Conservation (phyloP, 2,113 vertebrate species). For the Meles meles region DNA sequence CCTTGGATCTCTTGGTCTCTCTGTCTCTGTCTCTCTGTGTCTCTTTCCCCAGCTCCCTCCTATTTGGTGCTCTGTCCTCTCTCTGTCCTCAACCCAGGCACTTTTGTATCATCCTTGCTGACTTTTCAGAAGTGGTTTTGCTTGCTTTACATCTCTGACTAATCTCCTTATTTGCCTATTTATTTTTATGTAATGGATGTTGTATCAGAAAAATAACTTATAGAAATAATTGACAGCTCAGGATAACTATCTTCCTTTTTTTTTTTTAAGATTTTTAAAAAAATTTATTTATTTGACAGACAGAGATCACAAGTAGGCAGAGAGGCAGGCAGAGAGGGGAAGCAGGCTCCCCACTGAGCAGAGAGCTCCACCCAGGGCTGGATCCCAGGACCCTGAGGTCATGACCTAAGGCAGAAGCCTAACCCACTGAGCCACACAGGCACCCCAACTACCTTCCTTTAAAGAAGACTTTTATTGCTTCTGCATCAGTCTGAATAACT, state of each 20-base stretch:
- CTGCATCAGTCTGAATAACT: not conserved
- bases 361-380: no score
- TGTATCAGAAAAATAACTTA: not conserved
- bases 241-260: not conserved
- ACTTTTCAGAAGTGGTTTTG: not conserved
- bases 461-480: not conserved
- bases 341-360: no score
- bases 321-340: no score
- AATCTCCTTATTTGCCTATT: not conserved
- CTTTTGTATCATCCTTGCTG: not conserved
- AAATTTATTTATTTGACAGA: no score
- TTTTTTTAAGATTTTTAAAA: no score
- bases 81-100: not conserved
- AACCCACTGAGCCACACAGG: no score
- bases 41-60: not conserved
- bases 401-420: no score
- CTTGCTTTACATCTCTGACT: not conserved
- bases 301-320: no score
- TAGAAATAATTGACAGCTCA: not conserved
- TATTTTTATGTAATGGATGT: not conserved
- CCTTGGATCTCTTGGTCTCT: not conserved
- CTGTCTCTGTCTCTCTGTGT: not conserved
- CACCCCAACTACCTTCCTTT: not conserved
- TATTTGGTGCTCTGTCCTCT: not conserved
- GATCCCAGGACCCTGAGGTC: no score